phyloP scores from a whole-genome alignment of 2,888 invertebrate genomes.

The Brenthis daphne region DNA sequence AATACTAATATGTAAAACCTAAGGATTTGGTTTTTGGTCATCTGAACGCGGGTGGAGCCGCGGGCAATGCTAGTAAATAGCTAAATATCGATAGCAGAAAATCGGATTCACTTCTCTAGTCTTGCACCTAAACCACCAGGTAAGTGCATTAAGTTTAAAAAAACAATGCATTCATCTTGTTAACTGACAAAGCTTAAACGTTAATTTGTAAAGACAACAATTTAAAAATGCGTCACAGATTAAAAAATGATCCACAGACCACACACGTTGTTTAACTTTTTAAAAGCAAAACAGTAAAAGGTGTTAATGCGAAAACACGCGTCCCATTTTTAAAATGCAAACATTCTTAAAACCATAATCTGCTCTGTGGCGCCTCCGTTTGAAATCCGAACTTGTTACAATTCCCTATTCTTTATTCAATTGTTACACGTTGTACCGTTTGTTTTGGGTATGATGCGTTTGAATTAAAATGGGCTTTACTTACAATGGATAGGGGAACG shows the following conservation, averaged over 20 bases:
- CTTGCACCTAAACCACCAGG: background rate
- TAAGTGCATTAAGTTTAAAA: background rate
- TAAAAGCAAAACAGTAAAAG: slow-evolving; percentile 76
- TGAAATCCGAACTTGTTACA: slow-evolving; percentile 63
- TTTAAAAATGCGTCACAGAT: slow-evolving; percentile 49
- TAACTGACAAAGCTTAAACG: slow-evolving; percentile 40
- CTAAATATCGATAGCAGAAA: too few species aligned
- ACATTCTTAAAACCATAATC: slow-evolving; percentile 75
- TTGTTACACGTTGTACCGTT: slow-evolving; percentile 72
- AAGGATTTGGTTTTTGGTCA: too few species aligned
- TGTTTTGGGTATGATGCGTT: slow-evolving; percentile 60
- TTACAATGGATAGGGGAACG: slow-evolving; percentile 44
- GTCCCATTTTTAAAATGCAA: slow-evolving; percentile 73
- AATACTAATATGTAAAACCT: too few species aligned
- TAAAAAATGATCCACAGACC: slow-evolving; percentile 55
- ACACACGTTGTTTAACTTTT: slow-evolving; percentile 64
- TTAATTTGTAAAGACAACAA: slow-evolving; percentile 43
- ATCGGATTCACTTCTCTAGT: too few species aligned
- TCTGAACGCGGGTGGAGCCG: too few species aligned
- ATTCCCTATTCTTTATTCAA: slow-evolving; percentile 53
- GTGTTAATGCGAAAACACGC: slow-evolving; percentile 75
- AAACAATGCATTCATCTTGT: background rate
- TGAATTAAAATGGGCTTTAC: slow-evolving; percentile 53
- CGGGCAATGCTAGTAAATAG: too few species aligned
- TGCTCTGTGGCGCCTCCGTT: slow-evolving; percentile 67